A percentile compares a stretch with the other conserved stretches of the same genome.
Evolutionary conservation across 2,888 invertebrate genomes (phyloP).

Genomic region (Eurytoma adleriae): DNA sequence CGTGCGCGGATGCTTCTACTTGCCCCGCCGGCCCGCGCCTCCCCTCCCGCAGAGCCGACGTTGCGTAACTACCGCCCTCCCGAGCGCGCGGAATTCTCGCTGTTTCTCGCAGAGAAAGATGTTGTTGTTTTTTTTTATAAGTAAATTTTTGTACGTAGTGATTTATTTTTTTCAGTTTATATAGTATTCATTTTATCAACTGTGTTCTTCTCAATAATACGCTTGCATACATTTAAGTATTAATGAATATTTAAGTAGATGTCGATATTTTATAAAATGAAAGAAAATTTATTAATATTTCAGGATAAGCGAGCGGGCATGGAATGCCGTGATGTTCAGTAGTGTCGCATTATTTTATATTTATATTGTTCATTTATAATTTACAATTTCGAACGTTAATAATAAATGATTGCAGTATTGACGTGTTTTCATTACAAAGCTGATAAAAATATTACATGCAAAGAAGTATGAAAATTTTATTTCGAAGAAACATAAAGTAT

Average conservation of each 20-base stretch:
- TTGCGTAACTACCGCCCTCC: background rate
- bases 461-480: too few species aligned
- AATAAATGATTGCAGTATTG: background rate
- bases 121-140: too few species aligned
- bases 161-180: too few species aligned
- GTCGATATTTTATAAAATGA: background rate
- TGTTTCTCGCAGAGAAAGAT: background rate
- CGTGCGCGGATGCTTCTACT: constrained; percentile 40
- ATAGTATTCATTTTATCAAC: too few species aligned
- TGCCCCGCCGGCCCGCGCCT: background rate
- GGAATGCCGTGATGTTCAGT: too few species aligned
- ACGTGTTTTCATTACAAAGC: background rate
- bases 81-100: background rate
- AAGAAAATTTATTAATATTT: too few species aligned
- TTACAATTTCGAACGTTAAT: too few species aligned
- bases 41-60: background rate
- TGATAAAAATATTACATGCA: too few species aligned
- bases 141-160: too few species aligned
- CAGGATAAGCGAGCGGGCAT: too few species aligned
- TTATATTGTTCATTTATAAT: too few species aligned
- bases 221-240: background rate
- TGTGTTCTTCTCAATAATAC: background rate
- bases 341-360: too few species aligned
- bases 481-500: background rate
- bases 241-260: background rate